phyloP scores from a whole-genome alignment of 2,797 vertebrate genomes.

The Parambassis ranga region DNA sequence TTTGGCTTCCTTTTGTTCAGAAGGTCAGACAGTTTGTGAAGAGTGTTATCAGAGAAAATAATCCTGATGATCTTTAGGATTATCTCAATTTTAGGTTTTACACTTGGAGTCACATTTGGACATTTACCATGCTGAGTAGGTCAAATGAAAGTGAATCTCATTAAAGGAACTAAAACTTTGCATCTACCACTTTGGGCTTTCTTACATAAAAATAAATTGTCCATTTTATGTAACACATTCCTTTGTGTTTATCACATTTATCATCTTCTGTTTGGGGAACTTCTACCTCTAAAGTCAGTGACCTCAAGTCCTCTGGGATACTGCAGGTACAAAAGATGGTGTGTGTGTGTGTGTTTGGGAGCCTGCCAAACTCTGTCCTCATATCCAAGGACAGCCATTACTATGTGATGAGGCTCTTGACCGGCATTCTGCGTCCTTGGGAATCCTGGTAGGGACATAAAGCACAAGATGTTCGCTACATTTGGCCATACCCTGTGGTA shows the following conservation, averaged over 20 bases:
- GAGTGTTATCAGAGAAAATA: too few species aligned
- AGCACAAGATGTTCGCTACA: constrained; percentile 1
- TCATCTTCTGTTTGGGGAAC: too few species aligned
- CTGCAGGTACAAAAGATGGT: background rate
- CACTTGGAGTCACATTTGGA: background rate
- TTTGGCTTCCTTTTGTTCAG: too few species aligned
- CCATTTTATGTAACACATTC: too few species aligned
- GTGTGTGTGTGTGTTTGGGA: background rate
- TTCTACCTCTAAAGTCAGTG: too few species aligned
- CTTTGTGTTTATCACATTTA: too few species aligned
- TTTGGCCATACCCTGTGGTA: constrained; percentile 10
- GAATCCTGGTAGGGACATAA: background rate
- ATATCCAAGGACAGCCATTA: constrained; percentile 24
- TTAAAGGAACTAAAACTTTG: too few species aligned
- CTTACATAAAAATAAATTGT: too few species aligned
- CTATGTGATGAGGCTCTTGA: background rate
- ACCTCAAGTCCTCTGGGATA: background rate
- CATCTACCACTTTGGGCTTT: too few species aligned
- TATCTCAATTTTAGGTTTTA: background rate
- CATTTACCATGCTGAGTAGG: background rate
- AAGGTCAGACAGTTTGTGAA: too few species aligned
- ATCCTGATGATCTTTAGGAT: background rate
- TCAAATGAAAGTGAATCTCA: background rate
- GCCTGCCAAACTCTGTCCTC: background rate
- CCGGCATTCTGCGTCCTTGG: background rate